Evolutionary conservation across 2,888 invertebrate species (phyloP), one percentile per base, ranked within the genome.

Genomic region (Pristionchus mayeri): DNA sequence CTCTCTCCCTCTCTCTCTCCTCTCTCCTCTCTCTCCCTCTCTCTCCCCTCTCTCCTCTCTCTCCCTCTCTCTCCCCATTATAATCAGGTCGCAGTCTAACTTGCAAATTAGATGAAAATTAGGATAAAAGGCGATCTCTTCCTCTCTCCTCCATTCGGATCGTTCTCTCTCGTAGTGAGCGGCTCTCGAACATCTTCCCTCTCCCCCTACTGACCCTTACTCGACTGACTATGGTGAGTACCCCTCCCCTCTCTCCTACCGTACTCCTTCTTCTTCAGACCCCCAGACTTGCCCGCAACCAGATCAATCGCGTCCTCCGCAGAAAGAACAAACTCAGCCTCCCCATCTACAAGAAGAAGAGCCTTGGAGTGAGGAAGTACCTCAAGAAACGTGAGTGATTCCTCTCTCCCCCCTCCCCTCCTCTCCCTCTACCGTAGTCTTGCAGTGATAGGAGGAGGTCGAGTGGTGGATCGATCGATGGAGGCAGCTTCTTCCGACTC

Each of bases 181-280:
- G 24, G 71, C 24, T 71, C 37, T 13, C 34, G 3, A 2, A 1
- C 34, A 30, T n/a, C 24, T 63, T 27, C 54, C 24, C 30, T 54
- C 60, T 63, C 67, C 67, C 54, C 37, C 44, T 71, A 71, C 71
- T 71, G n/a, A 71, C 71, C 67, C 37, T 6, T 71, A 71, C 71
- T 71, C 71, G n/a, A 71, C 71, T 71, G 40, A 71, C 71, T 71
- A 71, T 71, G 71, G 71, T 71, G 71, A 71, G 71, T 34, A 40
- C 24, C 67, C n/a, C 40, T 40, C 40, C 71, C 71, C 71, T 21
- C 0, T 71, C 71, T 44, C 71, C 24, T 13, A n/a, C 71, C 40
- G 67, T 67, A 67, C 2, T 16, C 16, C 34, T 34, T 63, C 34
- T 40, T 40, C 13, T 71, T 44, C 24, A 71, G 71, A 44, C 71